A percentile compares a stretch with the other conserved stretches of the same genome.
Evolutionary conservation across 2,888 invertebrate genomes (phyloP).

Genomic region (Smittia sp.): DNA sequence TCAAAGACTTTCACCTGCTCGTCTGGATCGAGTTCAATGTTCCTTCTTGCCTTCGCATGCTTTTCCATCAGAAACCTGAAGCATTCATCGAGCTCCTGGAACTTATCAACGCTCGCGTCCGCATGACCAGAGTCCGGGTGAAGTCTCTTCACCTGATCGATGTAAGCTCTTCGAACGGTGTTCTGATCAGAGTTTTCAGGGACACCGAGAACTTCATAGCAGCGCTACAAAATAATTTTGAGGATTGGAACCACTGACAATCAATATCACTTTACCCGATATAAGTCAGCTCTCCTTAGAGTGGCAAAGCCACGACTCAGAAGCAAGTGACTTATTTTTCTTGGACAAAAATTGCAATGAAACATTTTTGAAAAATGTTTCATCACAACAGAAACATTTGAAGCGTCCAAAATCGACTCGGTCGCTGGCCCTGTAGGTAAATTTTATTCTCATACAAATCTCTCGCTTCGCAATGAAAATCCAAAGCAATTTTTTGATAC

Average conservation of each 20-base stretch:
- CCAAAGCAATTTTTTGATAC: too few species aligned
- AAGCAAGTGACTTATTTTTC: too few species aligned
- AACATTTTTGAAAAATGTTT: too few species aligned
- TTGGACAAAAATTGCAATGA: too few species aligned
- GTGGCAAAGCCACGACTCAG: too few species aligned
- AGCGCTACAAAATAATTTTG: constrained; percentile 57
- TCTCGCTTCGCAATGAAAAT: too few species aligned
- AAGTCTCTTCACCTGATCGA: constrained; percentile 72
- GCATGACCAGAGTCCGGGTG: constrained; percentile 79
- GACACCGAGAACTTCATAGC: constrained; percentile 66
- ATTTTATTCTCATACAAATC: too few species aligned
- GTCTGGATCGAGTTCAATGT: constrained; percentile 54
- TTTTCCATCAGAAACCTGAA: constrained; percentile 69
- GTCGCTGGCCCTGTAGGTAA: too few species aligned
- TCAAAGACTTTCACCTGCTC: constrained; percentile 60
- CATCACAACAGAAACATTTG: too few species aligned
- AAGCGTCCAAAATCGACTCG: too few species aligned
- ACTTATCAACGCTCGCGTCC: constrained; percentile 70
- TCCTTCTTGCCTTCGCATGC: constrained; percentile 61
- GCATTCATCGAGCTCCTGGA: constrained; percentile 72
- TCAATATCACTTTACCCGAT: not conserved
- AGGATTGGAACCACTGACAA: too few species aligned
- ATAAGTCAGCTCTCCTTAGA: not conserved
- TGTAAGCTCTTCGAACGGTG: constrained; percentile 68
- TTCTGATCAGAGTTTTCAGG: constrained; percentile 68